Evolutionary conservation across 2,797 vertebrate genomes (phyloP).

Genomic region (Pogonophryne albipinna): DNA sequence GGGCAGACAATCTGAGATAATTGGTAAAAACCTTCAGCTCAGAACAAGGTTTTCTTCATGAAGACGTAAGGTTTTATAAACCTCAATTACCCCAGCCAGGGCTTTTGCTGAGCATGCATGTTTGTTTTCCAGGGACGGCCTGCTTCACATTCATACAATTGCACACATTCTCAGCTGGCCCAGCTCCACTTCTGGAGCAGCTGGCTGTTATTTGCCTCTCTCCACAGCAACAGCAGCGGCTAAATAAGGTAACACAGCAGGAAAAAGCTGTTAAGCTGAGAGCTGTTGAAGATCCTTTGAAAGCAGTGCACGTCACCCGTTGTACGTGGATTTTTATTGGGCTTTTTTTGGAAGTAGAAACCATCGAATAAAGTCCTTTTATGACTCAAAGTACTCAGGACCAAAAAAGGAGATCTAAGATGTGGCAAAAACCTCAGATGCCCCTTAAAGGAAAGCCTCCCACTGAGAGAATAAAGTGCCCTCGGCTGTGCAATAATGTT

Average conservation of each 20-base stretch:
- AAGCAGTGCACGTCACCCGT: conserved; percentile 35
- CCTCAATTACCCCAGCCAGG: conserved; percentile 35
- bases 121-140: conserved; percentile 36
- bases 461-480: conserved; percentile 25
- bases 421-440: conserved; percentile 17
- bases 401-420: conserved; percentile 31
- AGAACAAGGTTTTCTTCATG: conserved; percentile 32
- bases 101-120: conserved; percentile 47
- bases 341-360: conserved; percentile 47
- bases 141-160: conserved; percentile 41
- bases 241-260: conserved; percentile 31
- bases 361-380: conserved; percentile 60
- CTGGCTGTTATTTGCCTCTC: conserved; percentile 46
- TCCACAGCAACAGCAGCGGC: conserved; percentile 41
- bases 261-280: conserved; percentile 27
- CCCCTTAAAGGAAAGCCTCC: conserved; percentile 42
- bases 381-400: conserved; percentile 53
- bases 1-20: conserved; percentile 52
- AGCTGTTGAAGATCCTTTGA: conserved; percentile 19
- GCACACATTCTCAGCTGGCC: conserved; percentile 42
- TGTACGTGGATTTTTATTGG: conserved; percentile 56
- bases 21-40: conserved; percentile 48
- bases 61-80: conserved; percentile 48
- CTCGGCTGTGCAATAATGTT: conserved; percentile 37
- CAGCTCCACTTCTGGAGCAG: conserved; percentile 58